phyloP scores from a whole-genome alignment of 2,797 vertebrate genomes.

The Micrastur ruficollis region DNA sequence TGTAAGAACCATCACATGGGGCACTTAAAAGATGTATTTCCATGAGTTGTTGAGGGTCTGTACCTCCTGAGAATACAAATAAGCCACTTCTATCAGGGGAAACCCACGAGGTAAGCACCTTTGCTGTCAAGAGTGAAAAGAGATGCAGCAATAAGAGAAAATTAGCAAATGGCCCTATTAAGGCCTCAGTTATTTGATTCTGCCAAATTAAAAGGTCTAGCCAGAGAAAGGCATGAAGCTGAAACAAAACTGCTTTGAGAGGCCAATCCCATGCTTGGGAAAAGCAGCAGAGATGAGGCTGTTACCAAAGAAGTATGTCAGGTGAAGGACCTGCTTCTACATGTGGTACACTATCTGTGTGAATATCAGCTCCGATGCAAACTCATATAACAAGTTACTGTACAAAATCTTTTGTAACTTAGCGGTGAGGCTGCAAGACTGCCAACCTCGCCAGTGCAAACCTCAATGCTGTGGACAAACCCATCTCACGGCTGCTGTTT shows the following conservation, averaged over 20 bases:
- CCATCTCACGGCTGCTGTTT: not conserved
- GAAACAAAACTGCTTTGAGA: not conserved
- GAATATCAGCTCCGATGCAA: slow-evolving; percentile 11
- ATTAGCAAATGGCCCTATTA: not conserved
- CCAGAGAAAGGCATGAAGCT: not conserved
- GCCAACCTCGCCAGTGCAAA: not conserved
- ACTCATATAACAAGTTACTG: not conserved
- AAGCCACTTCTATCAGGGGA: not conserved
- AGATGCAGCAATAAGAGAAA: not conserved
- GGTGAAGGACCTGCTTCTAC: slow-evolving; percentile 7
- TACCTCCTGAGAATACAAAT: not conserved
- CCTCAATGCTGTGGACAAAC: not conserved
- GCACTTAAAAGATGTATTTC: not conserved
- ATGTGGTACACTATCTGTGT: not conserved
- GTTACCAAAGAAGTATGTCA: not conserved
- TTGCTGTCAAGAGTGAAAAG: not conserved
- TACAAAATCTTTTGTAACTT: not conserved
- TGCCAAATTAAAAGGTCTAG: not conserved
- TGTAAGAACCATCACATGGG: not conserved
- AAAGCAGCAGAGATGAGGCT: not conserved
- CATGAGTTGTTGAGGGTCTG: not conserved
- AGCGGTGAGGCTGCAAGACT: slow-evolving; percentile 12
- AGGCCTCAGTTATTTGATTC: not conserved
- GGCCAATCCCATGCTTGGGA: not conserved
- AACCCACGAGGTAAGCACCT: not conserved